Evolutionary conservation across 2,797 vertebrate species (phyloP), one percentile per base, ranked within the genome.

Genomic region (Orientallactaga sibirica): DNA sequence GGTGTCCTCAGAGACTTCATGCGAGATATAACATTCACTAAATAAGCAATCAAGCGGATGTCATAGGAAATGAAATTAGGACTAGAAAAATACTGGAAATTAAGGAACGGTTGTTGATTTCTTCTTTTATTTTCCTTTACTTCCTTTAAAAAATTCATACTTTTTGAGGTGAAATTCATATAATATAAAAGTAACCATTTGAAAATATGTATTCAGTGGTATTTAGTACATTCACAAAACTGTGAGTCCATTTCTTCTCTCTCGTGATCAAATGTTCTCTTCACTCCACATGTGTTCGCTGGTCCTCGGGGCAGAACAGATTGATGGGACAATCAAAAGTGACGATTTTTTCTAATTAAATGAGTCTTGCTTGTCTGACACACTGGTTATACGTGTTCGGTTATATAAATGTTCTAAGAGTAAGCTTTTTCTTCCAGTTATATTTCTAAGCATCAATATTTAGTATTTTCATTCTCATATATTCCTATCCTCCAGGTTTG

Each of bases 371-470:
- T 80, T 80, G 20, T 61, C 91, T 27, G 80, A 79, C 37, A 61
- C 15, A 68, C 41, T 78, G n/a, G 18, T 88, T 75, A 74, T 3
- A 74, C 52, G 48, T 80, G 14, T 77, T 91, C 66, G 48, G 14
- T 64, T 79, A n/a, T 48, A 33, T 25, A 78, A 74, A 81, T 68
- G 48, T 64, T 90, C 70, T 66, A 58, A 76, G 41, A 62, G 62
- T 82, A 80, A 95, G 48, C 22, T 71, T 82, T 92, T 86, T 61
- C 86, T 73, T 41, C 80, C 75, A 41, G 67, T 11, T 79, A 12
- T 76, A 55, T 83, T 94, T 96, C 73, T 83, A 84, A 90, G 41
- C 27, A 76, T 88, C 67, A 73, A 10, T 66, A 89, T 66, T 73
- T 76, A 73, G 19, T 58, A 27, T 91, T 91, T 95, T 75, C 52